phyloP scores from a whole-genome alignment of 2,888 invertebrate species.

The Erpobdella octoculata region DNA sequence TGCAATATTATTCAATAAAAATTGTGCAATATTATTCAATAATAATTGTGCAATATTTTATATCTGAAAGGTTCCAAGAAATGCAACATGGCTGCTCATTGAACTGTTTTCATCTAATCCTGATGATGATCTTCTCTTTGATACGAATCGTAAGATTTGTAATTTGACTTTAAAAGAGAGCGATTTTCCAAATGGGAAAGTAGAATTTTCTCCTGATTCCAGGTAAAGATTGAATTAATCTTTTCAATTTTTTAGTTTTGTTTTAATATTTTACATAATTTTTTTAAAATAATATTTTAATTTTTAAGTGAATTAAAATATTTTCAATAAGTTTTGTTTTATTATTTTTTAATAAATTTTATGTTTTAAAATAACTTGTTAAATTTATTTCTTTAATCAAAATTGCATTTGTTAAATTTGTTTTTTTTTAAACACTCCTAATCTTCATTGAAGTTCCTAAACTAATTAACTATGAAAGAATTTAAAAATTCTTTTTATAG shows the following conservation, averaged over 20 bases:
- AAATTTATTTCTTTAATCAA: no score
- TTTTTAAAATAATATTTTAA: background rate
- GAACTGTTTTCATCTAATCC: background rate
- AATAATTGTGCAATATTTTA: background rate
- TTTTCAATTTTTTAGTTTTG: no score
- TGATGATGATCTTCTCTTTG: background rate
- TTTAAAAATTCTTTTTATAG: background rate
- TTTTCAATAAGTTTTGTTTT: background rate
- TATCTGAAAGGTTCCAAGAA: background rate
- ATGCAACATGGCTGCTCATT: background rate
- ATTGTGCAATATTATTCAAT: no score
- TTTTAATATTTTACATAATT: background rate
- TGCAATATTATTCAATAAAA: no score
- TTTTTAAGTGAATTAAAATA: no score
- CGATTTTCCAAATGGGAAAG: slow-evolving; percentile 3
- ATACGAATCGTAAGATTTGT: background rate
- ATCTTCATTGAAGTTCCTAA: no score
- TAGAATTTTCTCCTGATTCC: background rate
- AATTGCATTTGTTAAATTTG: no score
- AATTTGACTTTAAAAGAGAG: background rate
- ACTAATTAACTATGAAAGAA: background rate
- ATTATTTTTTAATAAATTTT: background rate
- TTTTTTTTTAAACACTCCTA: no score
- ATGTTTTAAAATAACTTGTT: background rate
- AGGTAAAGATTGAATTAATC: no score